These are phyloP conservation scores for Melikaiella ostensackeni DNA, from an alignment of 2,888 invertebrate species.

Conservation along the genomic window DNA sequence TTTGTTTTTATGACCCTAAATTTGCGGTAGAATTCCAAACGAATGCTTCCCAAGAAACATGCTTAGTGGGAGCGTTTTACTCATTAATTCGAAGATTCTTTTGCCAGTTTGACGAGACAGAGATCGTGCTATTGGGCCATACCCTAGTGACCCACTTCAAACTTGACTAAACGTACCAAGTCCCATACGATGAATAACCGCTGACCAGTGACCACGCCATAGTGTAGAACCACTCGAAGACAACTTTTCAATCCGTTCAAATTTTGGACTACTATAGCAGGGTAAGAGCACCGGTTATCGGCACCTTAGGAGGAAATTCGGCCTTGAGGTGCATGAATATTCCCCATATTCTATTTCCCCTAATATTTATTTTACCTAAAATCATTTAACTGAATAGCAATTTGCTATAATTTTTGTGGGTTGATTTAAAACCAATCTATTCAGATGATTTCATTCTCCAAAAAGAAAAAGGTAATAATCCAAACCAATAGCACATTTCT, in stretches of 20 bases:
- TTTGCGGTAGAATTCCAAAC: background rate
- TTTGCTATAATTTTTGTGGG: too few species aligned
- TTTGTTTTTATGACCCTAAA: background rate
- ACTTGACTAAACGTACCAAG: conserved; percentile 43
- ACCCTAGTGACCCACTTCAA: conserved; percentile 69
- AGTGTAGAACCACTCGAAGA: background rate
- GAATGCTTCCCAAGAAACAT: background rate
- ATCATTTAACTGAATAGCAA: too few species aligned
- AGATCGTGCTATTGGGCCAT: conserved; percentile 63
- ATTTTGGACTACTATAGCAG: background rate
- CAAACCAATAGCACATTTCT: too few species aligned
- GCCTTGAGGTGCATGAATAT: too few species aligned
- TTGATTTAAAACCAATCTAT: too few species aligned
- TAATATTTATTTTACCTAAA: too few species aligned
- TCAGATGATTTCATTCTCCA: too few species aligned
- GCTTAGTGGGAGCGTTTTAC: background rate
- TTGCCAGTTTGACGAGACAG: conserved; percentile 47
- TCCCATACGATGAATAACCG: conserved; percentile 11
- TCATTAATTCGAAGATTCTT: conserved; percentile 19
- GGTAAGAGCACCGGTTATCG: too few species aligned
- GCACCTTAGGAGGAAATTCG: too few species aligned
- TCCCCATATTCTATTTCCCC: too few species aligned
- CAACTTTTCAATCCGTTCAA: conserved; percentile 10
- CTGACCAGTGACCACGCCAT: conserved; percentile 30
- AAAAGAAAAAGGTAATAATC: too few species aligned